Evolutionary conservation across 2,888 invertebrate species (phyloP).

Genomic region (Archaeoteleia sp.): DNA sequence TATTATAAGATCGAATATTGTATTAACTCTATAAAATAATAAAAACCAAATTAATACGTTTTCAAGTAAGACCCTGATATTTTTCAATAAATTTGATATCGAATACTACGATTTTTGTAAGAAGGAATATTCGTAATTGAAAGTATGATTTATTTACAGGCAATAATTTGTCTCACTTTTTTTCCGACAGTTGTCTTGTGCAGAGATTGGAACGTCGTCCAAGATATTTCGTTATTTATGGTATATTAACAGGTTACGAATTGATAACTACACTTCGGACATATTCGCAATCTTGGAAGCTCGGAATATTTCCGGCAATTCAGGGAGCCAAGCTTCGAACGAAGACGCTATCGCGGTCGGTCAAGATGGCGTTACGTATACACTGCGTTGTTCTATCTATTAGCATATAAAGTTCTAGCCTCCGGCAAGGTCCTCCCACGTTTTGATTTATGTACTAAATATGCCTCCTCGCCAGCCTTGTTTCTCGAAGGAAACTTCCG

Average conservation of each 20-base stretch:
- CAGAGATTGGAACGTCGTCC: slow-evolving; percentile 38
- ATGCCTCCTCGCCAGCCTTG: slow-evolving; percentile 67
- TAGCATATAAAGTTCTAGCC: slow-evolving; percentile 73
- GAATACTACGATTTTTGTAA: too few species aligned
- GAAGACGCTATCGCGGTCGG: slow-evolving; percentile 63
- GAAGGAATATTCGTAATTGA: too few species aligned
- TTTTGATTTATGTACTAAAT: slow-evolving; percentile 74
- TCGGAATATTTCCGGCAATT: slow-evolving; percentile 63
- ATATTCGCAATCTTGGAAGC: slow-evolving; percentile 67
- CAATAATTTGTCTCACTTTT: too few species aligned
- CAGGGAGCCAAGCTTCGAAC: slow-evolving; percentile 38
- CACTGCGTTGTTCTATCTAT: slow-evolving; percentile 71
- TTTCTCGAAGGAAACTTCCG: slow-evolving; percentile 55
- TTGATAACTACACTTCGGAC: slow-evolving; percentile 46
- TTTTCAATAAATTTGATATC: too few species aligned
- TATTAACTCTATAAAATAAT: too few species aligned
- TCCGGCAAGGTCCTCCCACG: slow-evolving; percentile 65
- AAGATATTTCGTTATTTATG: slow-evolving; percentile 11
- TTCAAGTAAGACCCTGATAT: too few species aligned
- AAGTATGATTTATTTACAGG: too few species aligned
- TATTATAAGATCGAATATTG: too few species aligned
- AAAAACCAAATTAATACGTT: too few species aligned
- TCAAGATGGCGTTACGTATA: slow-evolving; percentile 60
- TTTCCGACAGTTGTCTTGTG: not conserved
- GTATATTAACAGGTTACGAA: slow-evolving; percentile 39